Evolutionary conservation across 2,113 vertebrate species (phyloP).

Genomic region (Pseudolaguvia tuberculata): DNA sequence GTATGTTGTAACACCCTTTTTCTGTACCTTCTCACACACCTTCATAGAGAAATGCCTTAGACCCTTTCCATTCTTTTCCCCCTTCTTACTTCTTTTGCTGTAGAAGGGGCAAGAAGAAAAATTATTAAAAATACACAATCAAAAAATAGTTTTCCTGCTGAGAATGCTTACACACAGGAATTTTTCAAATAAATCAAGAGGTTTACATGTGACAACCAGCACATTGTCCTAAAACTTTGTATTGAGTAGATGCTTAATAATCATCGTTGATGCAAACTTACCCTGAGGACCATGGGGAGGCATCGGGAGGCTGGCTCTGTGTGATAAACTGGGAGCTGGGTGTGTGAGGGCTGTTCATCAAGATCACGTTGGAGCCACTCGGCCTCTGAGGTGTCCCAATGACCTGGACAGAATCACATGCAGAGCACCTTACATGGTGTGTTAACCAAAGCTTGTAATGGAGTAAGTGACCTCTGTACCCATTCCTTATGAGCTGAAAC

Average conservation of each 20-base stretch:
- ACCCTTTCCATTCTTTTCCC: slow-evolving; percentile 98
- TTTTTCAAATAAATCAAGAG: neutral
- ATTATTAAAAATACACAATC: slow-evolving; percentile 1
- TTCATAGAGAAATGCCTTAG: slow-evolving; percentile 99
- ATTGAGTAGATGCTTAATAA: neutral
- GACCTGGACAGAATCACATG: slow-evolving; percentile 65
- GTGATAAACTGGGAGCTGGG: slow-evolving; percentile 91
- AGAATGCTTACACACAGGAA: too few species aligned
- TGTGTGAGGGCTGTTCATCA: slow-evolving; percentile 94
- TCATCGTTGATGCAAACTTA: slow-evolving; percentile 59
- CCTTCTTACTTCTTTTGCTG: slow-evolving; percentile 93
- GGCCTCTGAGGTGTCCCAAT: slow-evolving; percentile 93
- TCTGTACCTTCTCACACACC: slow-evolving; percentile 98
- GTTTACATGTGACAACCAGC: neutral
- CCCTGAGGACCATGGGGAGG: slow-evolving; percentile 97
- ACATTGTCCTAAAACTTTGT: neutral
- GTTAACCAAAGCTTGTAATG: neutral
- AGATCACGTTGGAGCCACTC: slow-evolving; percentile 82
- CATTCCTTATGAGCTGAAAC: neutral
- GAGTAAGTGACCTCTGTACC: neutral
- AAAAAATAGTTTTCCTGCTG: too few species aligned
- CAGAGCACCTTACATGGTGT: neutral
- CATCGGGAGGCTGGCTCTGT: slow-evolving; percentile 90
- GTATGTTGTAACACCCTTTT: slow-evolving; percentile 95
- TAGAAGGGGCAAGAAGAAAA: slow-evolving; percentile 15